A percentile compares a stretch with the other conserved stretches of the same genome.
These are phyloP conservation scores for Spinus olivaceus DNA, from an alignment of 2,797 vertebrate genomes.

Conservation along the genomic window DNA sequence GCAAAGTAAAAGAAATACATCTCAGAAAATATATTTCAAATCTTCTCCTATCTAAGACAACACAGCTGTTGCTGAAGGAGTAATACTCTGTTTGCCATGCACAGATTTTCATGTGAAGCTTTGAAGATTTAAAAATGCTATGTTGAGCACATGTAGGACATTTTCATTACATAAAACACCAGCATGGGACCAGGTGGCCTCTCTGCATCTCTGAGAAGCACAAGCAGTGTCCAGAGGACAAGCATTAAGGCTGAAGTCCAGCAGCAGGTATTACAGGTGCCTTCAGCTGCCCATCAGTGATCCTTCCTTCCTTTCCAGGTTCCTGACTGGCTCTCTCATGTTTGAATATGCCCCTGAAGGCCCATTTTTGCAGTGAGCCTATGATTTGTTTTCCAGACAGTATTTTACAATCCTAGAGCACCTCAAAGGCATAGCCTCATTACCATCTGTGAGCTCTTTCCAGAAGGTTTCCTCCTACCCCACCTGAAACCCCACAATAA, in stretches of 20 bases:
- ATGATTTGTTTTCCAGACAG: not conserved
- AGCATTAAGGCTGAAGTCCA: not conserved
- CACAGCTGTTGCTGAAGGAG: not conserved
- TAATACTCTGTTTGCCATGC: not conserved
- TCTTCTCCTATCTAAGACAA: not conserved
- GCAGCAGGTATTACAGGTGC: not conserved
- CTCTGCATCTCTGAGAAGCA: not conserved
- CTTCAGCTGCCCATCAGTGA: not conserved
- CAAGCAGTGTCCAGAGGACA: not conserved
- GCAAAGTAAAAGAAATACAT: not conserved
- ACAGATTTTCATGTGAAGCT: not conserved
- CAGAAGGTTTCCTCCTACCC: not conserved
- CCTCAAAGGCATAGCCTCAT: not conserved
- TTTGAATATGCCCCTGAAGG: not conserved
- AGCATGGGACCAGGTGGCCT: not conserved
- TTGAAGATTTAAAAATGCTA: not conserved
- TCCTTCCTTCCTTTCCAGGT: not conserved
- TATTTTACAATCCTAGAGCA: not conserved
- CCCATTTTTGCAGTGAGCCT: not conserved
- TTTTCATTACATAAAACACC: not conserved
- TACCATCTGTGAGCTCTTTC: not conserved
- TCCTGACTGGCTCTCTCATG: not conserved
- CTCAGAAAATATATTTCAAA: not conserved
- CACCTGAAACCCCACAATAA: not conserved
- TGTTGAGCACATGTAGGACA: not conserved